Evolutionary conservation across 2,888 invertebrate genomes (phyloP), one percentile per base, ranked within the genome.

Genomic region (Mycalesis mineus): DNA sequence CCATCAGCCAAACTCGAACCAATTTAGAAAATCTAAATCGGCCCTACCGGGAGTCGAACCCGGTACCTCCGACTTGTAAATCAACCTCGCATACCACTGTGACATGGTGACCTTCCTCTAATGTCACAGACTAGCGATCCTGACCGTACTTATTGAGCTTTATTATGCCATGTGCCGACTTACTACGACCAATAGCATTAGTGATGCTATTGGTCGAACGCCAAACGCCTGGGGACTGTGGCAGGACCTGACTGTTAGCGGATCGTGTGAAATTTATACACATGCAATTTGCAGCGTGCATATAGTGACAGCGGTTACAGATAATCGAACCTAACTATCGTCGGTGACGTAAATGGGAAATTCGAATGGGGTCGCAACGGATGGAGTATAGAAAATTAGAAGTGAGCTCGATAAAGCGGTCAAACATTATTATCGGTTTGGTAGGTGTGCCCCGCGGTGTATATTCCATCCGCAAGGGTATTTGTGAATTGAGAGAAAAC

Each of bases 81-180:
- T n/a, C n/a, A n/a, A n/a, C n/a, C n/a, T n/a, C n/a, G n/a, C n/a
- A n/a, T n/a, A n/a, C n/a, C n/a, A n/a, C n/a, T n/a, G n/a, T n/a
- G n/a, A n/a, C n/a, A n/a, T n/a, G n/a, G n/a, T n/a, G n/a, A n/a
- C n/a, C n/a, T n/a, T n/a, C n/a, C n/a, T n/a, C n/a, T n/a, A n/a
- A n/a, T n/a, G n/a, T n/a, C n/a, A n/a, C n/a, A n/a, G n/a, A n/a
- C n/a, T n/a, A n/a, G n/a, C n/a, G n/a, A n/a, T n/a, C n/a, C n/a
- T n/a, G n/a, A n/a, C n/a, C n/a, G 72, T 81, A 82, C 80, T 73
- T 22, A 77, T n/a, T n/a, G n/a, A n/a, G n/a, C 73, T 78, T 84
- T 82, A 84, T 82, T 82, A 84, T 81, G 72, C 77, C 74, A 73
- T 72, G 70, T 75, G 70, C 74, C 71, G 74, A 66, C 74, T 69